These are phyloP conservation scores for Amphipyra berbera DNA, from an alignment of 2,888 invertebrate species.

Conservation along the genomic window DNA sequence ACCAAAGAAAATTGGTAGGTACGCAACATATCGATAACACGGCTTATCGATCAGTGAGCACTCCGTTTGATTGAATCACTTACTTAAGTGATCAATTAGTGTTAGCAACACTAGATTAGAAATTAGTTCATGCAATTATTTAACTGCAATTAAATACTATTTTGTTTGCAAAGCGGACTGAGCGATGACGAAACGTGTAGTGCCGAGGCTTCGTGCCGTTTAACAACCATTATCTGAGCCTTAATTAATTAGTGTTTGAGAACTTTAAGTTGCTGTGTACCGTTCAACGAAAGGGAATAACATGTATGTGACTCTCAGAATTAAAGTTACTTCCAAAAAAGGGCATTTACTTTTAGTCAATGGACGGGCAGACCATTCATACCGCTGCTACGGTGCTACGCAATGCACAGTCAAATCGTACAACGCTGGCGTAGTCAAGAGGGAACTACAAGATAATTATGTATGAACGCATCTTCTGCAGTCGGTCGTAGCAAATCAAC, in stretches of 20 bases:
- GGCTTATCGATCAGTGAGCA: slow-evolving; percentile 37
- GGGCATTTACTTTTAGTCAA: background rate
- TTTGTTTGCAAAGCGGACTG: slow-evolving; percentile 14
- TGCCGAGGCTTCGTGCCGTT: slow-evolving; percentile 19
- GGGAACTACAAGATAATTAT: background rate
- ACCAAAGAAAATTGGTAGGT: slow-evolving; percentile 14
- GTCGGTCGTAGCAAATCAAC: no score
- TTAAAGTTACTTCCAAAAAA: background rate
- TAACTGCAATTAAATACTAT: slow-evolving; percentile 35
- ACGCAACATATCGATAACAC: slow-evolving; percentile 26
- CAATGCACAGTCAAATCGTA: slow-evolving; percentile 6
- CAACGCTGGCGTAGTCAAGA: background rate
- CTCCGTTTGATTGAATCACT: slow-evolving; percentile 56
- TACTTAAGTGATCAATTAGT: slow-evolving; percentile 54
- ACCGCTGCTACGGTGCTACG: background rate
- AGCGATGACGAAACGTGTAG: slow-evolving; percentile 12
- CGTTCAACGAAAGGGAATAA: background rate
- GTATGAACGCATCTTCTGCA: background rate
- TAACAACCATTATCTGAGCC: slow-evolving; percentile 18
- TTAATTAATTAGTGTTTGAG: slow-evolving; percentile 39
- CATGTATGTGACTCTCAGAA: slow-evolving; percentile 6
- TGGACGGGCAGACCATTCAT: slow-evolving; percentile 11
- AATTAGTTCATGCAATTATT: slow-evolving; percentile 39
- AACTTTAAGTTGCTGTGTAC: slow-evolving; percentile 5
- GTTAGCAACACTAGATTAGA: slow-evolving; percentile 27